Evolutionary conservation across 2,797 vertebrate species (phyloP).

Genomic region (Gymnopithys bicolor): DNA sequence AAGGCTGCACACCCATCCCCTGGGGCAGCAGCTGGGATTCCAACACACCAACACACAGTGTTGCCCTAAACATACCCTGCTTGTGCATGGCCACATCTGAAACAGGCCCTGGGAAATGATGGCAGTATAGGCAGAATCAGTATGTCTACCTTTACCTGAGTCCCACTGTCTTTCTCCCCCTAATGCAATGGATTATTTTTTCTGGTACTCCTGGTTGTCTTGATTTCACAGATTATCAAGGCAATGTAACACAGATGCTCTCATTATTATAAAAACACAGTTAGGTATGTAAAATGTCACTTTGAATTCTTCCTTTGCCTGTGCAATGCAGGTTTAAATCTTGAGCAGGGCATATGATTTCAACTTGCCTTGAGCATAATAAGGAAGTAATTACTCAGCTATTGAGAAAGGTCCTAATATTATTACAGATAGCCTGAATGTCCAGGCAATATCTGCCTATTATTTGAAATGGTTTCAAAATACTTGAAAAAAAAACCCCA

Average conservation of each 20-base stretch:
- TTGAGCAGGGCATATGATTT: slow-evolving; percentile 55
- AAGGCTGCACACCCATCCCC: background rate
- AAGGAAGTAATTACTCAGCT: slow-evolving; percentile 71
- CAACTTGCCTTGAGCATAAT: slow-evolving; percentile 53
- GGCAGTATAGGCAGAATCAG: background rate
- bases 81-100: accelerated
- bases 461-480: slow-evolving; percentile 74
- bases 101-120: background rate
- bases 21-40: background rate
- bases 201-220: background rate
- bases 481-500: background rate
- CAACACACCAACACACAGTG: accelerated
- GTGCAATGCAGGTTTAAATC: slow-evolving; percentile 49
- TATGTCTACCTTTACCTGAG: background rate
- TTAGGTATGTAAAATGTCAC: slow-evolving; percentile 57
- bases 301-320: slow-evolving; percentile 26
- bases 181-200: background rate
- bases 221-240: slow-evolving; percentile 51
- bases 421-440: slow-evolving; percentile 61
- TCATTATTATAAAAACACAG: slow-evolving; percentile 14
- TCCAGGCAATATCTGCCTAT: slow-evolving; percentile 54
- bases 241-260: background rate
- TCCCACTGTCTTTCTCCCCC: background rate
- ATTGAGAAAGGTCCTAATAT: slow-evolving; percentile 66
- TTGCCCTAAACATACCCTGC: background rate